Percentiles rank a stretch among this genome's conserved stretches.
Evolutionary conservation across 2,797 vertebrate genomes (phyloP).

Genomic region (Silurus lanzhouensis): DNA sequence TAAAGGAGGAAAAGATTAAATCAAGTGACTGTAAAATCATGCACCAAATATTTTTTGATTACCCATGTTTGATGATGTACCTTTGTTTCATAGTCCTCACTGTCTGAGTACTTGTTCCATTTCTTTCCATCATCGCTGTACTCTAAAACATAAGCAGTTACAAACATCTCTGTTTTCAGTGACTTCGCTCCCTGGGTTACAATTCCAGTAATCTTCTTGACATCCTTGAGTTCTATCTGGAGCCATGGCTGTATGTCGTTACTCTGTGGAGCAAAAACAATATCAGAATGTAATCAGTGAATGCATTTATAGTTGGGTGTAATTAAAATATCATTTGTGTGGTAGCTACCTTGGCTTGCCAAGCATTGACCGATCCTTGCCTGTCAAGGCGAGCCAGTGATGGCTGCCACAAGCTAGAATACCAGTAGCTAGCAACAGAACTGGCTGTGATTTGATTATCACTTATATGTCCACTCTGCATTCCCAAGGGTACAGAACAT

Average conservation of each 20-base stretch:
- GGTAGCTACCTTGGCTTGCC: constrained; percentile 85
- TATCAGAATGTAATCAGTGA: neutral
- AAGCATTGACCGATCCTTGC: constrained; percentile 84
- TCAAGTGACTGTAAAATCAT: constrained; percentile 7
- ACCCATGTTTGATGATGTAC: constrained; percentile 64
- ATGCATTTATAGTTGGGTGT: neutral
- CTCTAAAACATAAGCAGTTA: constrained; percentile 78
- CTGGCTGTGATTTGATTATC: constrained; percentile 84
- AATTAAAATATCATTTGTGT: neutral
- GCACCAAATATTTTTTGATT: neutral
- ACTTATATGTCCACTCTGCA: constrained; percentile 80
- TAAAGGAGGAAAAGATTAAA: constrained; percentile 35
- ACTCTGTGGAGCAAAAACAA: constrained; percentile 65
- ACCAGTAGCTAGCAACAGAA: constrained; percentile 80
- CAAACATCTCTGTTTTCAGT: constrained; percentile 80
- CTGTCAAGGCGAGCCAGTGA: constrained; percentile 84
- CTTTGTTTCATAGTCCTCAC: constrained; percentile 72
- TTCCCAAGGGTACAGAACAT: constrained; percentile 90
- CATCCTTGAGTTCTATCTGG: constrained; percentile 83
- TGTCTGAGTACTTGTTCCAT: constrained; percentile 83
- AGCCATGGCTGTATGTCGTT: constrained; percentile 88
- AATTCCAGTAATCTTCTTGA: constrained; percentile 91
- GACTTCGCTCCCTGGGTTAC: constrained; percentile 87
- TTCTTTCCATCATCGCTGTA: constrained; percentile 79
- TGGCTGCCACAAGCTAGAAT: constrained; percentile 77